Base-by-base conservation (phyloP, 35 echinoderm and acorn worm species). In the Apostichopus californicus region DNA sequence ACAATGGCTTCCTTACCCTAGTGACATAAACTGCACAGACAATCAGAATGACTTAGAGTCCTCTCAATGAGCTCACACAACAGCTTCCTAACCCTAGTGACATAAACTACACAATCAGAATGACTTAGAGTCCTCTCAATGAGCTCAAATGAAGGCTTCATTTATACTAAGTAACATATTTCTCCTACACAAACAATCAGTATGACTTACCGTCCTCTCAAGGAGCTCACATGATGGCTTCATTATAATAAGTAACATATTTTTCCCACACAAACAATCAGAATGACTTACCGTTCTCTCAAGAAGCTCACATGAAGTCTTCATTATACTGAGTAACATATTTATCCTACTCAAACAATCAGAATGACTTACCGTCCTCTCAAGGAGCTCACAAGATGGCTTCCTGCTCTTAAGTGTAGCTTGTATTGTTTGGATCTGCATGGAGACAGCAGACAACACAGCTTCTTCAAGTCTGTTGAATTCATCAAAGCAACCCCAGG, bases 401-500 rank as follows among this genome's bases (percentile, higher is more conserved):
- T 99, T 99, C 79, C 94, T 99, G 78, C 92, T 96, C 88, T 99
- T 99, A 54, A 99, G 75, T 14, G 97, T 94, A 70, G 95, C 97
- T 77, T 99, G 97, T 11, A 99, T 99, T 6, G 95, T 96, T 75
- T 99, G 97, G 54, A 99, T 99, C 93, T 99, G 97, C 97, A 99
- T 99, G n/a, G 97, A 99, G 14, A 99, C 97, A n/a, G 97, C 97
- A 52, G 97, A 99, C 88, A 99, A 66, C 77, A 99, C 97, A 12
- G 97, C 97, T 66, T 98, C 97, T 56, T 98, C 97, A 12, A 98
- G 86, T 81, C 97, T 90, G 75, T 98, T 98, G 95, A 98, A 98
- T 86, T 98, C 97, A 91, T 98, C 97, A 92, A 98, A 98, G 73
- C 97, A 98, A 20, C 97, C 97, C 97, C 97, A 98, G 2, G 97